A percentile compares a stretch with the other conserved stretches of the same genome.
Evolutionary conservation across 2,888 invertebrate genomes (phyloP).

Genomic region (Chromoteleia sp.): DNA sequence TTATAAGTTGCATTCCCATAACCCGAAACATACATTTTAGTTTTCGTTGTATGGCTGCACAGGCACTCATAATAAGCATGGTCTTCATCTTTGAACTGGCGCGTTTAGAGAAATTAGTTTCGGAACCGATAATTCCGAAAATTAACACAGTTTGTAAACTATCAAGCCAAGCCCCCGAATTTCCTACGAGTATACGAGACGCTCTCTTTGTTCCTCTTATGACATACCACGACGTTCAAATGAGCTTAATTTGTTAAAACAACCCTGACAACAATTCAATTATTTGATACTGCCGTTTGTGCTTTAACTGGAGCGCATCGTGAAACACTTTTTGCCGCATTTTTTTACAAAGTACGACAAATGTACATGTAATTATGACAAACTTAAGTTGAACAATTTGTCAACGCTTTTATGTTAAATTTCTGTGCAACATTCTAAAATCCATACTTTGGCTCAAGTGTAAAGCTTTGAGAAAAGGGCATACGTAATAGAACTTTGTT

Average conservation of each 20-base stretch:
- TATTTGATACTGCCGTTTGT: conserved; percentile 4
- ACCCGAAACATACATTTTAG: conserved; percentile 18
- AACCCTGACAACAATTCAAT: conserved; percentile 23
- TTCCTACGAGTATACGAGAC: conserved; percentile 18
- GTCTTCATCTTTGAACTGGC: conserved; percentile 53
- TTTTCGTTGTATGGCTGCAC: conserved; percentile 20
- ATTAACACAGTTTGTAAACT: conserved; percentile 65
- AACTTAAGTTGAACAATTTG: neutral
- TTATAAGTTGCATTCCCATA: conserved; percentile 32
- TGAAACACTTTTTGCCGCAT: conserved; percentile 3
- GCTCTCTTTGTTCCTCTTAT: conserved; percentile 44
- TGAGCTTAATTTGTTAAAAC: conserved; percentile 29
- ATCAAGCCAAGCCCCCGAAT: conserved; percentile 50
- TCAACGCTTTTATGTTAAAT: too few relatives aligned
- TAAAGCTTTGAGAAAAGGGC: too few relatives aligned
- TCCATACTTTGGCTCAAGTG: too few relatives aligned
- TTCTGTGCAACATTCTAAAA: too few relatives aligned
- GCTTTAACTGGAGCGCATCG: conserved; percentile 9
- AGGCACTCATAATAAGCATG: conserved; percentile 48
- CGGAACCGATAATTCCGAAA: conserved; percentile 64
- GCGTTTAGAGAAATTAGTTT: conserved; percentile 63
- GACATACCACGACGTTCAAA: conserved; percentile 26
- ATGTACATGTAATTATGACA: conserved; percentile 3
- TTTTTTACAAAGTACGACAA: neutral
- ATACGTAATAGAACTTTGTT: too few relatives aligned